Evolutionary conservation across 2,113 vertebrate genomes (phyloP), one percentile per base, ranked within the genome.

Genomic region (Scolopax mira): DNA sequence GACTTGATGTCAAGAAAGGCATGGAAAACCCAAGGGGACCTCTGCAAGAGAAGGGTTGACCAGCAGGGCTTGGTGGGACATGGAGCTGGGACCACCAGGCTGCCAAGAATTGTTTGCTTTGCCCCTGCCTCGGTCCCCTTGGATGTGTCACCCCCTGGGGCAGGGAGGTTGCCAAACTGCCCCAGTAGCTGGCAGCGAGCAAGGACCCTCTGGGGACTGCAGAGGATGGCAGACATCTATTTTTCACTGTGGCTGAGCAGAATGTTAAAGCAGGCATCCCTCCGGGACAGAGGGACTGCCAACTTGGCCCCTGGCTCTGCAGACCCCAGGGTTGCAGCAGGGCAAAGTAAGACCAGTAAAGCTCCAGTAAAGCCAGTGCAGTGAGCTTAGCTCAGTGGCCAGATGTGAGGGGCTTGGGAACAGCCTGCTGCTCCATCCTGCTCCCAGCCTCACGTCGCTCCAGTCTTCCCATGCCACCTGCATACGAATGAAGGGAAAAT

Each of bases 401-500:
- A 39, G 73, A 48, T 25, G 64, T 0, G 7, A 77, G 46, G 42
- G 42, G 19, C 8, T 21, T 0, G 1, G 46, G 61, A 62, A 27
- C 58, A 78, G 61, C 27, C 39, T 2, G 5, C 48, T 35, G 57
- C 9, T 18, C 35, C 39, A 19, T 75, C 72, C 81, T 0, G 0
- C 65, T 65, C n/a, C 42, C 58, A 10, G 46, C 37, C 39, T 23
- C 0, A 3, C 8, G 0, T 14, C 1, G 1, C 46, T 62, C 65
- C 11, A 1, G 16, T 49, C 44, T 44, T 70, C 87, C 89, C 87
- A 18, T 80, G 54, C 55, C 83, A 67, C 75, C 87, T 84, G 92
- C 91, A 72, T 77, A 3, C 7, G 72, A 89, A 92, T 86, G 85
- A 95, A 71, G 77, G 88, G 77, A 95, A 95, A 96, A 87, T 10